Evolutionary conservation across 2,113 vertebrate species (phyloP).

Genomic region (Aphyosemion australe): DNA sequence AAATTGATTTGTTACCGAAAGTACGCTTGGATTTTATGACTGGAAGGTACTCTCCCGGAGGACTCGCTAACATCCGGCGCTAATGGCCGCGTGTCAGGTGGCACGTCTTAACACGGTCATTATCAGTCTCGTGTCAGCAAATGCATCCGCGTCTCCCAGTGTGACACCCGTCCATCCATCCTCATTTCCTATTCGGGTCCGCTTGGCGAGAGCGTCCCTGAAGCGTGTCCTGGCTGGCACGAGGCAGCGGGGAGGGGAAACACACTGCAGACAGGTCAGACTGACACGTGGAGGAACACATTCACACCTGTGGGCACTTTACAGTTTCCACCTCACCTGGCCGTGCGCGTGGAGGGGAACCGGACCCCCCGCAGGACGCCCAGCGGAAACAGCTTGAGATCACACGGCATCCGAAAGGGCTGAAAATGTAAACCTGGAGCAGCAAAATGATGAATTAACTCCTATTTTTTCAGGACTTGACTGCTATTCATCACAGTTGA

Average conservation of each 20-base stretch:
- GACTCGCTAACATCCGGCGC: conserved; percentile 1
- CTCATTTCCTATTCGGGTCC: conserved; percentile 3
- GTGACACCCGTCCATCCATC: conserved; percentile 3
- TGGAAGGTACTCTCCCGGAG: background rate
- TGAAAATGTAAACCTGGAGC: conserved; percentile 8
- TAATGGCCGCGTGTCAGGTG: background rate
- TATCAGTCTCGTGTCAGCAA: conserved; percentile 13
- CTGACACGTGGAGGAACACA: conserved; percentile 36
- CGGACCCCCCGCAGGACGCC: conserved; percentile 10
- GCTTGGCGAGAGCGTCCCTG: conserved; percentile 13
- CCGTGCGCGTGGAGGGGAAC: conserved; percentile 5
- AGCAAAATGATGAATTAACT: background rate
- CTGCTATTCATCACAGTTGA: conserved; percentile 1
- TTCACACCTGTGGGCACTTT: conserved; percentile 49
- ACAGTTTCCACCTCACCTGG: conserved; percentile 41
- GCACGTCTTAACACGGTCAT: conserved; percentile 4
- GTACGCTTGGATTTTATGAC: conserved; percentile 1
- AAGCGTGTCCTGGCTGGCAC: conserved; percentile 8
- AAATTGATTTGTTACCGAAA: conserved; percentile 20
- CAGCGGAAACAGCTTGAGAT: conserved; percentile 13
- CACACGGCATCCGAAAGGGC: conserved; percentile 11
- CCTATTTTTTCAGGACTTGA: conserved; percentile 14
- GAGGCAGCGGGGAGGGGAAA: conserved; percentile 12
- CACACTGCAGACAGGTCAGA: conserved; percentile 21
- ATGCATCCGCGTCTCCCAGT: conserved; percentile 11